phyloP scores from a whole-genome alignment of 2,797 vertebrate genomes.

The Coreius guichenoti region DNA sequence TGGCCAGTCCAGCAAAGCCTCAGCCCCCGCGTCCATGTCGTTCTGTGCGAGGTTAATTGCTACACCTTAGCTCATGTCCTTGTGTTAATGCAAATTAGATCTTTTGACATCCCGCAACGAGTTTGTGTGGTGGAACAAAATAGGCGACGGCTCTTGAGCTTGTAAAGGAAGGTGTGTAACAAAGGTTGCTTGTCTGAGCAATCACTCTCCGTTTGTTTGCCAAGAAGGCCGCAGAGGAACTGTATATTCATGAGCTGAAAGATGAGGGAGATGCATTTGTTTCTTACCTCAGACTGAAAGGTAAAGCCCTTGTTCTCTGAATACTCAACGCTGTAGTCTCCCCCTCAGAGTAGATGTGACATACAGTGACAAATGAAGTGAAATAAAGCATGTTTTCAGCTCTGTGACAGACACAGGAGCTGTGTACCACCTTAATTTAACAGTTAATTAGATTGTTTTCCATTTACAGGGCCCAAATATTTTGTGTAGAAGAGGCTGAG shows the following conservation, averaged over 20 bases:
- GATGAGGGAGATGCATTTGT: constrained; percentile 19
- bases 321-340: neutral
- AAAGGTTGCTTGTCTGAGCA: constrained; percentile 44
- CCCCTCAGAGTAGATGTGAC: neutral
- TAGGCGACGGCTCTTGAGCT: constrained; percentile 17
- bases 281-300: constrained; percentile 27
- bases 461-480: constrained; percentile 4
- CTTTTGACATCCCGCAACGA: constrained; percentile 37
- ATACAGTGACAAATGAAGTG: constrained; percentile 7
- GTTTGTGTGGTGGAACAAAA: constrained; percentile 38
- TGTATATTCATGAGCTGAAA: constrained; percentile 34
- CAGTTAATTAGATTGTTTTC: constrained; percentile 13
- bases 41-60: constrained; percentile 54
- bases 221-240: constrained; percentile 36
- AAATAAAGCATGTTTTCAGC: constrained; percentile 3
- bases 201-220: constrained; percentile 50
- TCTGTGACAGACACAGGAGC: constrained; percentile 3
- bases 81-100: constrained; percentile 56
- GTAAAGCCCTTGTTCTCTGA: constrained; percentile 12
- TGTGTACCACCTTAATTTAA: neutral
- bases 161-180: constrained; percentile 43
- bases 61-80: constrained; percentile 47
- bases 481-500: neutral
- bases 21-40: constrained; percentile 2
- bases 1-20: constrained; percentile 24